Percentiles rank a stretch among this genome's conserved stretches.
Conservation (phyloP, 1,140 invertebrate species). For the Drosophila tsacasi region DNA sequence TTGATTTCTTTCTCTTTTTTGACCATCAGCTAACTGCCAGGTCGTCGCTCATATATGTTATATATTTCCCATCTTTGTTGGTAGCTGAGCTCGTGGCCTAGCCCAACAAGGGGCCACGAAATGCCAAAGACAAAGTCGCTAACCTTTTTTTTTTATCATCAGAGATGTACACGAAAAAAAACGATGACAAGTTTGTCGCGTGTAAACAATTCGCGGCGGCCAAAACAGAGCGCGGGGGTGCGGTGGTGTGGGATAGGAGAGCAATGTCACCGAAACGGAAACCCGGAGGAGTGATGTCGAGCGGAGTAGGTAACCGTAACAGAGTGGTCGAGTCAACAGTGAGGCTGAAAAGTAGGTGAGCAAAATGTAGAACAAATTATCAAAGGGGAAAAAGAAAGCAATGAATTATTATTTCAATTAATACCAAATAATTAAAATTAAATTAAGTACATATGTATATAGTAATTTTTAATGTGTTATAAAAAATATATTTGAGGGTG, state of each 20-base stretch:
- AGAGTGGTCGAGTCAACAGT: conserved; percentile 46
- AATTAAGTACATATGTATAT: too few species aligned
- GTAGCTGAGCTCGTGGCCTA: conserved; percentile 72
- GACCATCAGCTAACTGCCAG: conserved; percentile 9
- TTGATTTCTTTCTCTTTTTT: conserved; percentile 22
- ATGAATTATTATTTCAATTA: too few species aligned
- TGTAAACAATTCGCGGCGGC: conserved; percentile 79
- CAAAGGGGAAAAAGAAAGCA: too few species aligned
- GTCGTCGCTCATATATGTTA: conserved; percentile 3
- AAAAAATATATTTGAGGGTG: too few species aligned
- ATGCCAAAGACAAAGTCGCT: conserved; percentile 66
- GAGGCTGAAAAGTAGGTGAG: conserved; percentile 19
- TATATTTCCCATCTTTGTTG: conserved; percentile 26
- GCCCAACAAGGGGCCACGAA: conserved; percentile 62
- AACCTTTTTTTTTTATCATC: conserved; percentile 75
- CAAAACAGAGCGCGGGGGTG: conserved; percentile 67
- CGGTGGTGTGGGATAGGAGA: conserved; percentile 16
- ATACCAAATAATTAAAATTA: too few species aligned
- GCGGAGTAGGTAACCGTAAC: conserved; percentile 32
- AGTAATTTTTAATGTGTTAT: too few species aligned
- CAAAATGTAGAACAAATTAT: background rate
- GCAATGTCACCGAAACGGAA: conserved; percentile 67
- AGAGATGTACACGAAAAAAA: conserved; percentile 56
- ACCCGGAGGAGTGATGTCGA: conserved; percentile 61
- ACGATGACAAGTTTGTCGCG: conserved; percentile 79